Conservation (phyloP, 2,888 invertebrate genomes). For the Dendrolimus pini region DNA sequence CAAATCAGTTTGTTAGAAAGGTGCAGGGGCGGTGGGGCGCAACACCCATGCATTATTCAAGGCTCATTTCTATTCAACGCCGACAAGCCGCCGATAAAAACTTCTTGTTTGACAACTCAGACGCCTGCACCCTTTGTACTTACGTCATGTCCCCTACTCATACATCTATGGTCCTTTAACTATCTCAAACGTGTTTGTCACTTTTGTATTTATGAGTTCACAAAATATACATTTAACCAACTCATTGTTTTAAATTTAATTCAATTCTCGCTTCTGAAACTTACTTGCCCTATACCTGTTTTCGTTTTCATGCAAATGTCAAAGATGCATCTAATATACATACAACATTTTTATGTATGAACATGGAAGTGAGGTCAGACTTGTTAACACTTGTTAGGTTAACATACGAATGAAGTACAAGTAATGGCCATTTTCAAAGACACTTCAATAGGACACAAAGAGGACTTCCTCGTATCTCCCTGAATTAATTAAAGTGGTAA, state of each 20-base stretch:
- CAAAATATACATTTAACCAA: constrained; percentile 5
- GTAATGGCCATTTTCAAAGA: not conserved
- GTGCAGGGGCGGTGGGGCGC: constrained; percentile 31
- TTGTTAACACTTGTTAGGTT: constrained; percentile 9
- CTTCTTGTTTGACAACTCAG: constrained; percentile 73
- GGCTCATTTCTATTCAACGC: constrained; percentile 73
- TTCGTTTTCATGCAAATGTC: constrained; percentile 16
- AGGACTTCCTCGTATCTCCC: not conserved
- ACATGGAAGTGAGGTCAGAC: constrained; percentile 17
- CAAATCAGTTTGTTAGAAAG: constrained; percentile 52
- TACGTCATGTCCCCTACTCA: constrained; percentile 50
- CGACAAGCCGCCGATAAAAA: constrained; percentile 72
- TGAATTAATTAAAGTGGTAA: not conserved
- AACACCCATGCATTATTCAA: constrained; percentile 69
- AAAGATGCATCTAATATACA: constrained; percentile 9
- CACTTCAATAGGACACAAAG: not conserved
- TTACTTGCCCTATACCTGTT: constrained; percentile 11
- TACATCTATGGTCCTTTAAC: constrained; percentile 23
- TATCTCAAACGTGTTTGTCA: constrained; percentile 41
- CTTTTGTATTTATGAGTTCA: constrained; percentile 30
- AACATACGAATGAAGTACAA: not conserved
- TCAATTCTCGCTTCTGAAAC: constrained; percentile 9
- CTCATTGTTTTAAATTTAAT: constrained; percentile 9
- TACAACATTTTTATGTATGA: constrained; percentile 1
- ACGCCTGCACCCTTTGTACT: constrained; percentile 73